Conservation (phyloP, 35 echinoderm and acorn worm species). For the Ophioderma brevispina region DNA sequence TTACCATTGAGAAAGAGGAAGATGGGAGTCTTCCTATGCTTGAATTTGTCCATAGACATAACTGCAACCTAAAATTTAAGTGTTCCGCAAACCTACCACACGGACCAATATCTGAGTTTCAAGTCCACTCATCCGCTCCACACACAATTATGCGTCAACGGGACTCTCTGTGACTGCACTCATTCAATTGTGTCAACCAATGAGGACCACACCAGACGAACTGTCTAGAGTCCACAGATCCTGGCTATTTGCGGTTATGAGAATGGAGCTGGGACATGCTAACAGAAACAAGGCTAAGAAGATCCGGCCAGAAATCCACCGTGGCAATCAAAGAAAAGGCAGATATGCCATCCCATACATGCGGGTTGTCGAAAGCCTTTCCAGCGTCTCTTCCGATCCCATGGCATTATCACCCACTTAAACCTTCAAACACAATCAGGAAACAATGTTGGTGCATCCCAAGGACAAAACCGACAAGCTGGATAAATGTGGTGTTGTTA, state of each 20-base stretch:
- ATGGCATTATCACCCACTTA: neutral
- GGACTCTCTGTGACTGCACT: neutral
- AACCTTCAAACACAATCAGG: neutral
- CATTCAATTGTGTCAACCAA: neutral
- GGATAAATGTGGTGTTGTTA: neutral
- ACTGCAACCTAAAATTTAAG: neutral
- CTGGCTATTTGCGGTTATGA: neutral
- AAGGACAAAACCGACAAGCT: neutral
- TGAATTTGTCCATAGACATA: neutral
- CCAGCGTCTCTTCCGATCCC: neutral
- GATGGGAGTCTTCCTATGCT: neutral
- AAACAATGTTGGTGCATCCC: neutral
- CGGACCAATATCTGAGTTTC: neutral
- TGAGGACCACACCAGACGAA: neutral
- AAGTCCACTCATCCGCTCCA: neutral
- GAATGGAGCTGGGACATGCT: neutral
- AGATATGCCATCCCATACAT: no score
- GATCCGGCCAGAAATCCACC: neutral
- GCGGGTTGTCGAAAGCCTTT: neutral
- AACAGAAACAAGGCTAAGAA: neutral
- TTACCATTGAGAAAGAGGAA: neutral
- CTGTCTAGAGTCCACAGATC: neutral
- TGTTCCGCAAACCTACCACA: neutral
- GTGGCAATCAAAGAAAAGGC: neutral
- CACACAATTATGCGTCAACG: neutral